phyloP scores from a whole-genome alignment of 2,113 vertebrate genomes.

The Diadophis punctatus region DNA sequence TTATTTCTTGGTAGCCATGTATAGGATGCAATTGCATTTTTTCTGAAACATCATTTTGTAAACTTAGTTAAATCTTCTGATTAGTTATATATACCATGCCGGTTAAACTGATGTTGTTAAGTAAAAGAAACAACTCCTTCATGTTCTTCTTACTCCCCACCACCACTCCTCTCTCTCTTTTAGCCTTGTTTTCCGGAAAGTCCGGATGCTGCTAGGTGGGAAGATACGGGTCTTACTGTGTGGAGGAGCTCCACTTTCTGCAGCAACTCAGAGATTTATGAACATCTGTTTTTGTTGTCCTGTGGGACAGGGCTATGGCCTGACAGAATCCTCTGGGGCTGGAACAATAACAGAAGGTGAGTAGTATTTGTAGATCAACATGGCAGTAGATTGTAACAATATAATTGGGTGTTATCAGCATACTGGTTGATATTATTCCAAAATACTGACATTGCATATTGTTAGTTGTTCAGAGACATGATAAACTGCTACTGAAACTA shows the following conservation, averaged over 20 bases:
- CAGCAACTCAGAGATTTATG: constrained; percentile 92
- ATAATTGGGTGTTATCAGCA: neutral
- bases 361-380: constrained; percentile 25
- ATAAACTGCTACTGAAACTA: neutral
- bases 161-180: neutral
- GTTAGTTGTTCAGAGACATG: neutral
- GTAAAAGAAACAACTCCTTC: neutral
- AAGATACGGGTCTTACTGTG: constrained; percentile 83
- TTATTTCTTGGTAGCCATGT: neutral
- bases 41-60: neutral
- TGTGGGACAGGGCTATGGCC: constrained; percentile 92
- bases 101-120: neutral
- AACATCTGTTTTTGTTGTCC: constrained; percentile 96
- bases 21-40: neutral
- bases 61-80: neutral
- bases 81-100: neutral
- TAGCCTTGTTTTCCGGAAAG: constrained; percentile 89
- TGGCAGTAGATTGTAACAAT: neutral
- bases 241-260: constrained; percentile 90
- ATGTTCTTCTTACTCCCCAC: too few relatives aligned
- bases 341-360: constrained; percentile 86
- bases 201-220: constrained; percentile 86
- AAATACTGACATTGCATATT: neutral
- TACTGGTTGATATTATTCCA: neutral
- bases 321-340: constrained; percentile 89